These are phyloP conservation scores for Corvus hawaiiensis DNA, from an alignment of 2,113 vertebrate species.

Conservation along the genomic window DNA sequence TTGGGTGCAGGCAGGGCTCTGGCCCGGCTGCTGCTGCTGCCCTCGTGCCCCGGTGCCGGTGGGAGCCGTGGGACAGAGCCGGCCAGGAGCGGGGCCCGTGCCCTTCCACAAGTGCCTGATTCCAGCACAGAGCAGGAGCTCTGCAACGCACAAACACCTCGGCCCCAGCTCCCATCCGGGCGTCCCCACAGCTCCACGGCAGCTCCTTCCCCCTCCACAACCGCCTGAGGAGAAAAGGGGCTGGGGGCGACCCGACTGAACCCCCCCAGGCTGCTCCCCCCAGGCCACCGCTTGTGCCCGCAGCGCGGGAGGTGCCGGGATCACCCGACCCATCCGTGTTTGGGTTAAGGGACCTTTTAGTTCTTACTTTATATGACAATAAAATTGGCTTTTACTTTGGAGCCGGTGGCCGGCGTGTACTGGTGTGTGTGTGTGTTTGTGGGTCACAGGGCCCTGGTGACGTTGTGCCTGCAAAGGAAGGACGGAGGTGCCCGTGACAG, in stretches of 20 bases:
- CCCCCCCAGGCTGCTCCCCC: neutral
- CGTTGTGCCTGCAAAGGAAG: neutral
- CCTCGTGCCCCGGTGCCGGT: accelerated
- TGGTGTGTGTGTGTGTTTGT: neutral
- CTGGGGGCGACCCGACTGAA: neutral
- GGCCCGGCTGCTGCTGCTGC: accelerated
- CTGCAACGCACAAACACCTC: neutral
- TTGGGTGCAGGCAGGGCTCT: accelerated
- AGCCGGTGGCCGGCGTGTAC: neutral
- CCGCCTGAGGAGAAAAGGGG: neutral
- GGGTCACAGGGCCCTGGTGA: neutral
- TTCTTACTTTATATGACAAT: slow-evolving; percentile 49
- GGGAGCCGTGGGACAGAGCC: neutral
- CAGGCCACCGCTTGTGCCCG: neutral
- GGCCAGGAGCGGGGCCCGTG: neutral
- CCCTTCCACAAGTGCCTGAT: slow-evolving; percentile 49
- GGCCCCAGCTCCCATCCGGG: neutral
- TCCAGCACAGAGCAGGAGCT: neutral
- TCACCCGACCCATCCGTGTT: neutral
- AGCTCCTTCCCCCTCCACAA: neutral
- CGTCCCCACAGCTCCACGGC: neutral
- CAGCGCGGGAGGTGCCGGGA: neutral
- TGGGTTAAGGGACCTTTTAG: slow-evolving; percentile 19
- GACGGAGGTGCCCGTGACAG: neutral
- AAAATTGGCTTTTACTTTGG: slow-evolving; percentile 47